Conservation (phyloP, 2,888 invertebrate genomes). For the Aquatica leii region DNA sequence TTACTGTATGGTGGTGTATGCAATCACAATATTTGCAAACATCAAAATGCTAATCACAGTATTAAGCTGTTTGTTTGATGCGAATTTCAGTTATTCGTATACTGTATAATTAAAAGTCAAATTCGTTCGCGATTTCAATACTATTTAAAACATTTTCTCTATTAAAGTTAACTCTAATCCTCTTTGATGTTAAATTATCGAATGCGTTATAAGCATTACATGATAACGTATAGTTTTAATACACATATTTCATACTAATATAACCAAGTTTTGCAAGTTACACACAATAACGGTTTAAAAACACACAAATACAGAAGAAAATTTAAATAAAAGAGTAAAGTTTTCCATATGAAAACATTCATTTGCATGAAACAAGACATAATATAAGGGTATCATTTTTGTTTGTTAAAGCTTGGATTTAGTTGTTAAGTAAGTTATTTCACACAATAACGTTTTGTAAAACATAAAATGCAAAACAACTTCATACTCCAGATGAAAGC, state of each 20-base stretch:
- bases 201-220: too few species aligned
- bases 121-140: too few species aligned
- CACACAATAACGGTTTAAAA: background rate
- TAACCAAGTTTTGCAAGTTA: too few species aligned
- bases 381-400: constrained; percentile 12
- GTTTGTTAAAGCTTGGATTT: constrained; percentile 21
- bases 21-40: constrained; percentile 14
- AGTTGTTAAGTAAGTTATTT: constrained; percentile 23
- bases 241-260: too few species aligned
- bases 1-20: background rate
- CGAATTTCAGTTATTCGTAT: background rate
- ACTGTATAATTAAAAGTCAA: too few species aligned
- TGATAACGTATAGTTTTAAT: too few species aligned
- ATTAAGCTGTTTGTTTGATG: constrained; percentile 14
- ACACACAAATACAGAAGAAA: background rate
- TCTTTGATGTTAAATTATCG: too few species aligned
- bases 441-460: constrained; percentile 20
- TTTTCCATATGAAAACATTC: constrained; percentile 24
- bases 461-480: constrained; percentile 23
- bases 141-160: too few species aligned
- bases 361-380: constrained; percentile 26
- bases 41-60: constrained; percentile 14
- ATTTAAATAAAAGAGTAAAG: constrained; percentile 18
- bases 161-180: too few species aligned
- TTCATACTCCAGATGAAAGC: constrained; percentile 18